Conservation (phyloP, 1,140 invertebrate genomes). For the Bemisia tabaci region DNA sequence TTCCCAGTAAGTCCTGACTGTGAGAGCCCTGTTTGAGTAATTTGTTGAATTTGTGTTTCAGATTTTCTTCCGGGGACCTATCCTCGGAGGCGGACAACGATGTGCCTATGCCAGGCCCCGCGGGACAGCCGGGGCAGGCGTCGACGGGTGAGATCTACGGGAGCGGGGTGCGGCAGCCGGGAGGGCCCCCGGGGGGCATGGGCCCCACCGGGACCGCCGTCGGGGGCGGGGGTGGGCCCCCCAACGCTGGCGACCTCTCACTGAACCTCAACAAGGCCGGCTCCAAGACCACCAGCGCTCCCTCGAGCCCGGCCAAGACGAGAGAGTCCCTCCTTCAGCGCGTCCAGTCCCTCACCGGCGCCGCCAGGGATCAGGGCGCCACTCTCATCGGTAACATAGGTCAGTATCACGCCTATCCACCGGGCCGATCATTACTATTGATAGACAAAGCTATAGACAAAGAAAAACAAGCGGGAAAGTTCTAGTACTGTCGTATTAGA, state of each 20-base stretch:
- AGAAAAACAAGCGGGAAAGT: no score
- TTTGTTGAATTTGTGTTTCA: slow-evolving; percentile 36
- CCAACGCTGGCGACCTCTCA: slow-evolving; percentile 41
- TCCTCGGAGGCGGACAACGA: slow-evolving; percentile 76
- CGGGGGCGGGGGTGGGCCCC: slow-evolving; percentile 19
- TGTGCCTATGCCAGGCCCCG: slow-evolving; percentile 24
- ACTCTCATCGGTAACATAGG: slow-evolving; percentile 33
- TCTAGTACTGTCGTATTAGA: no score
- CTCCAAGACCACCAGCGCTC: slow-evolving; percentile 64
- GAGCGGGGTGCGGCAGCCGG: slow-evolving; percentile 36
- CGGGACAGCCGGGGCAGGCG: slow-evolving; percentile 35
- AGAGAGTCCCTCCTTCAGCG: slow-evolving; percentile 69
- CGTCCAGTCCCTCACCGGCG: slow-evolving; percentile 64
- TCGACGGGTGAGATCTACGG: slow-evolving; percentile 29
- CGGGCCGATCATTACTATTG: no score
- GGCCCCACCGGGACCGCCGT: slow-evolving; percentile 20
- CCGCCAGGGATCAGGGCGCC: slow-evolving; percentile 35
- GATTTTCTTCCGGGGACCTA: slow-evolving; percentile 82
- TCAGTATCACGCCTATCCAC: neutral
- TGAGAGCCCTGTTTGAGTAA: neutral
- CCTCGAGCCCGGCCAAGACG: slow-evolving; percentile 77
- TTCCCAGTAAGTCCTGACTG: no score
- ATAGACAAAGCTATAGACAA: no score
- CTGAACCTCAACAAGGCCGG: slow-evolving; percentile 40
- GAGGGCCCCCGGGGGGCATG: slow-evolving; percentile 27